These are phyloP conservation scores for Onchidella celtica DNA, from an alignment of 2,888 invertebrate genomes.

Conservation along the genomic window DNA sequence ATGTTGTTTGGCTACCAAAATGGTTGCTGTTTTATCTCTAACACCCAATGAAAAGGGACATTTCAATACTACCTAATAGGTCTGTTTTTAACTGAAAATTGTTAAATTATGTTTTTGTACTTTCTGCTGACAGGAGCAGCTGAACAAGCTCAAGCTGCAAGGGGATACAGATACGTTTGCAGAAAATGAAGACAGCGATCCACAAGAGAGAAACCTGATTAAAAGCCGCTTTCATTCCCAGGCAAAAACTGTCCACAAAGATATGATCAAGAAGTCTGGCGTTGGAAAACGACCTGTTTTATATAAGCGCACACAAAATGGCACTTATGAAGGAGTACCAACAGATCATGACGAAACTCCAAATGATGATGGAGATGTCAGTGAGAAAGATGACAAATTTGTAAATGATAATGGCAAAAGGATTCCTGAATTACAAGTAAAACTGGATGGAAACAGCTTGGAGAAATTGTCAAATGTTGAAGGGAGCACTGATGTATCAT, in stretches of 20 bases:
- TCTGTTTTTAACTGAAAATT: no score
- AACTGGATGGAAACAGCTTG: neutral
- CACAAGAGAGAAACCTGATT: slow-evolving; percentile 57
- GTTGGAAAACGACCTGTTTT: slow-evolving; percentile 22
- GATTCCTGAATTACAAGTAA: slow-evolving; percentile 17
- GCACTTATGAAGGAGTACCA: slow-evolving; percentile 48
- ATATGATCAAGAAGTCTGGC: slow-evolving; percentile 55
- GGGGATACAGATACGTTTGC: slow-evolving; percentile 37
- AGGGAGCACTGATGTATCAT: neutral
- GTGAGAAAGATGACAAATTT: slow-evolving; percentile 4
- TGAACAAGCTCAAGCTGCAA: slow-evolving; percentile 49
- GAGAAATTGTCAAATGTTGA: neutral
- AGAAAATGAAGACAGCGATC: slow-evolving; percentile 54
- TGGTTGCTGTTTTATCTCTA: no score
- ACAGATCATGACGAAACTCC: slow-evolving; percentile 52
- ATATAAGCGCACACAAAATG: slow-evolving; percentile 46
- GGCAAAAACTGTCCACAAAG: slow-evolving; percentile 58
- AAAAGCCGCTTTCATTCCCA: slow-evolving; percentile 58
- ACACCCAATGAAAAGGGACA: no score
- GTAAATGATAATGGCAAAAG: neutral
- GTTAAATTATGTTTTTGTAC: neutral
- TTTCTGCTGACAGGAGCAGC: slow-evolving; percentile 52
- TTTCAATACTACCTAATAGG: no score
- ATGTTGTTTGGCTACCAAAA: no score
- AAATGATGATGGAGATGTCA: slow-evolving; percentile 34